Evolutionary conservation across 2,888 invertebrate genomes (phyloP), one percentile per base, ranked within the genome.

Genomic region (Bellardia bayeri): DNA sequence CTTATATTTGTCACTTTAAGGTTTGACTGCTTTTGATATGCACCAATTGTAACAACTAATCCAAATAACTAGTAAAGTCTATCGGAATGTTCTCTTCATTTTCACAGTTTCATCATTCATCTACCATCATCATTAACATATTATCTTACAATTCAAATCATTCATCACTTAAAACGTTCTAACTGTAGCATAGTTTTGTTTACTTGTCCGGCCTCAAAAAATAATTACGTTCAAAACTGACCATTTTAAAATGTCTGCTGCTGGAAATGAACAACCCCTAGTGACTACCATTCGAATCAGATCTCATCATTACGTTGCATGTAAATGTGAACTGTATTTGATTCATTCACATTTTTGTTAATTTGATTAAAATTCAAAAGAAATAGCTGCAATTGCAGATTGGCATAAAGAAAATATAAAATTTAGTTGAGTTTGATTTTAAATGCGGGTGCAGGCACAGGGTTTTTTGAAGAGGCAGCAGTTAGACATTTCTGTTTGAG

Each of bases 331-430:
- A 42, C 42, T 66, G 42, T 23, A n/a, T 54, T 76, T 23, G 37
- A 40, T 76, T 54, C 51, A 51, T 69, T 7, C 30, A 40, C 54
- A 23, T 16, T 42, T 56, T 54, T 30, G 40, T 66, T 78, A 49
- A 56, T 66, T 66, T 68, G 66, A 66, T 54, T 66, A 78, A 56
- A 78, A 56, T 78, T 78, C 54, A 42, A 54, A 66, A 56, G 64
- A 42, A 66, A 66, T 56, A 63, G 5, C 54, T 56, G 2, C 9
- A 68, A 56, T 13, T 1, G n/a, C 13, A 54, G 11, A 9, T 45
- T 9, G 30, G 30, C 30, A 68, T 33, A 4, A 63, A 64, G 49
- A 37, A 51, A 8, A 63, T 4, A 16, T 5, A 40, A n/a, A 11
- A 23, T 40, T 13, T 11, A 45, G 23, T 66, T 42, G 14, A 16